phyloP scores from a whole-genome alignment of 2,113 vertebrate species.

The Procavia capensis region DNA sequence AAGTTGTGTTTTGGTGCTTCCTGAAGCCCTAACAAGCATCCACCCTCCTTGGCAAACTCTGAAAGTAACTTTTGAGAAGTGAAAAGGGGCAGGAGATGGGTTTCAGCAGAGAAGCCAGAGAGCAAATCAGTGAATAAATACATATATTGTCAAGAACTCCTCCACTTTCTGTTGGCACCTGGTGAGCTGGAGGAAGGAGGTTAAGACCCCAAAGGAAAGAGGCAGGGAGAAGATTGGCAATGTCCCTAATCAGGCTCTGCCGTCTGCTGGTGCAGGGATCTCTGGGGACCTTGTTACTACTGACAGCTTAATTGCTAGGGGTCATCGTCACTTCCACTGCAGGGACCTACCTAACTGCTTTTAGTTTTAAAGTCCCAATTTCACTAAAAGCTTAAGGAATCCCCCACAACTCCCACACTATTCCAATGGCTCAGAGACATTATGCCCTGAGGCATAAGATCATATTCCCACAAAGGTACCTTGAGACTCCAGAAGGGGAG shows the following conservation, averaged over 20 bases:
- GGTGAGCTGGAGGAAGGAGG: background rate
- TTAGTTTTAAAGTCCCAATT: background rate
- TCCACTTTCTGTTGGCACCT: background rate
- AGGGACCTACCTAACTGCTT: background rate
- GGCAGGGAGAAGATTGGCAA: background rate
- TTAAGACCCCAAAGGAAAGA: background rate
- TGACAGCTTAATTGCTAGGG: background rate
- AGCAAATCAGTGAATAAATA: background rate
- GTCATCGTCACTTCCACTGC: background rate
- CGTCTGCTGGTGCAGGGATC: background rate
- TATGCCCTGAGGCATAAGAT: background rate
- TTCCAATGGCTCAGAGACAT: background rate
- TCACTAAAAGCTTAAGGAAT: background rate
- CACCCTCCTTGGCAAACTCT: background rate
- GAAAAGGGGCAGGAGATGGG: accelerated
- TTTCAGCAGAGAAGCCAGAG: background rate
- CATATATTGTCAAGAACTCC: accelerated
- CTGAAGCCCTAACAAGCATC: background rate
- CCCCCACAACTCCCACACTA: background rate
- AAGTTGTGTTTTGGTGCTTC: background rate
- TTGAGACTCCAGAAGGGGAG: constrained; percentile 70
- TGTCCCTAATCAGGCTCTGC: background rate
- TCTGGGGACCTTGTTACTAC: background rate
- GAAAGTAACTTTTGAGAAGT: background rate
- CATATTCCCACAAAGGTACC: constrained; percentile 7